These are phyloP conservation scores for Chaetophractus vellerosus DNA, from an alignment of 2,797 vertebrate genomes.

Conservation along the genomic window DNA sequence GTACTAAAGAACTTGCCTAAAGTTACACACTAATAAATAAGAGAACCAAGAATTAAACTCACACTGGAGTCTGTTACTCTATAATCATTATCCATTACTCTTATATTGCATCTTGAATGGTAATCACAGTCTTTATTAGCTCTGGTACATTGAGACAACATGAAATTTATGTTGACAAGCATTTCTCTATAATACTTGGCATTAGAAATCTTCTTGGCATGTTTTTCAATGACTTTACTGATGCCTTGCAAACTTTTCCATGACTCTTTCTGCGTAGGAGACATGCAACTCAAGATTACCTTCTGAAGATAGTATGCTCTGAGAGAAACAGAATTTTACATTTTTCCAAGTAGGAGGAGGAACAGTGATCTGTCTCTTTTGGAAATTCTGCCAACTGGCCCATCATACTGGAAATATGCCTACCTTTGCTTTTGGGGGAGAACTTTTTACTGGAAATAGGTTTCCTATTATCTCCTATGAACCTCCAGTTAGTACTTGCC, in stretches of 20 bases:
- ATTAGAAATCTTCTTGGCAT: not conserved
- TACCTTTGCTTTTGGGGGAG: not conserved
- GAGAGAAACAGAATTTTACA: not conserved
- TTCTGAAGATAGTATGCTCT: not conserved
- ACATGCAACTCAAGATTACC: not conserved
- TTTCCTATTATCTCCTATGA: not conserved
- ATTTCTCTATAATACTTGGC: not conserved
- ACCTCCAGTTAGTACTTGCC: not conserved
- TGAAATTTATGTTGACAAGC: not conserved
- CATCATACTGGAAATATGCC: not conserved
- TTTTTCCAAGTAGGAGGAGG: not conserved
- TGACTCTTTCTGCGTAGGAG: not conserved
- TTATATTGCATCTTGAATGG: not conserved
- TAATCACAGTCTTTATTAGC: not conserved
- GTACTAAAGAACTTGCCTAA: no score
- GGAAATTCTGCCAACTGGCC: not conserved
- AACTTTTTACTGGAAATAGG: not conserved
- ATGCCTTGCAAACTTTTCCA: not conserved
- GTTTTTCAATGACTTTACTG: not conserved
- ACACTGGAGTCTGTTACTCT: not conserved
- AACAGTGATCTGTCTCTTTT: not conserved
- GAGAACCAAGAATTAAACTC: no score
- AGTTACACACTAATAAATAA: no score
- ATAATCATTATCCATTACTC: not conserved
- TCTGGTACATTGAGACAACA: not conserved